Evolutionary conservation across 2,888 invertebrate genomes (phyloP).

Genomic region (Metacarcinus magister): DNA sequence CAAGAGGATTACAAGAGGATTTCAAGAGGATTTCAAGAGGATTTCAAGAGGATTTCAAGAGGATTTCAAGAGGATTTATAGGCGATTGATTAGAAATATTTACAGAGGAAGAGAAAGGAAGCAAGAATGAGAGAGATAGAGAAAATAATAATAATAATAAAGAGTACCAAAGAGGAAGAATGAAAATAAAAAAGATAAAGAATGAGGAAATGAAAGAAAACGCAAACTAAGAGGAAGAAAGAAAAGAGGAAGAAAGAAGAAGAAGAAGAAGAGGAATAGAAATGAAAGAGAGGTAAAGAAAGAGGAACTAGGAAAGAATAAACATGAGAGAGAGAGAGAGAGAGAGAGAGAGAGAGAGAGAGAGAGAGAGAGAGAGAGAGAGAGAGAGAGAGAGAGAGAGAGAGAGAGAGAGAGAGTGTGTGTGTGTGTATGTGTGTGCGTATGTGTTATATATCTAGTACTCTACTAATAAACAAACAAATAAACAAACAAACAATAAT

Average conservation of each 20-base stretch:
- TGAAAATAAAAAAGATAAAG: not conserved
- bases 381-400: conserved; percentile 62
- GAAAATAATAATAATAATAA: not conserved
- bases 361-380: conserved; percentile 38
- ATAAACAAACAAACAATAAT: too few species aligned
- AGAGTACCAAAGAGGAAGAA: not conserved
- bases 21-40: not conserved
- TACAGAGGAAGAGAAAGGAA: not conserved
- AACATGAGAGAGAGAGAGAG: conserved; percentile 54
- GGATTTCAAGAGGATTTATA: too few species aligned
- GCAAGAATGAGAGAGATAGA: not conserved
- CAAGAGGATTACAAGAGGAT: too few species aligned
- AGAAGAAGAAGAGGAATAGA: not conserved
- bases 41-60: not conserved
- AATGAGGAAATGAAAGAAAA: not conserved
- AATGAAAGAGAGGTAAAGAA: not conserved
- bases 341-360: conserved; percentile 7
- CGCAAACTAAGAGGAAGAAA: not conserved
- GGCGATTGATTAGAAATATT: not conserved
- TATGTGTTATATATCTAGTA: too few species aligned
- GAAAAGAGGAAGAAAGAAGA: not conserved
- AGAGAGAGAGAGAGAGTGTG: not conserved
- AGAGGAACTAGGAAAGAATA: not conserved
- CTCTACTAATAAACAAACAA: too few species aligned
- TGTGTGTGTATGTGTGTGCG: too few species aligned